Base-by-base conservation (phyloP, 64 coral and sea anemone species). In the Anthopleura sola region DNA sequence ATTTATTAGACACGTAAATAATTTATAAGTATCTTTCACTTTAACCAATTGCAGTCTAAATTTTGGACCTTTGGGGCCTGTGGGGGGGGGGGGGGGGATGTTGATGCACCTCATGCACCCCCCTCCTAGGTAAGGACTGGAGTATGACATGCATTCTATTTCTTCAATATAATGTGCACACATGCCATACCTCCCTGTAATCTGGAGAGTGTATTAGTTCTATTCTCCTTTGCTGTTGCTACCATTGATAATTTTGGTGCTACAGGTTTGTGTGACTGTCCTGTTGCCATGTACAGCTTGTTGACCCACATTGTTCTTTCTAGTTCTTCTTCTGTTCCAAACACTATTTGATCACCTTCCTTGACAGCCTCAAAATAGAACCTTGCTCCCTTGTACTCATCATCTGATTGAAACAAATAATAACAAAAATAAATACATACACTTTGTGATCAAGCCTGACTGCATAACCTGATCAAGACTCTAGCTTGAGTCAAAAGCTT, bases 281-380 rank as follows among this genome's bases (percentile, higher is more conserved):
- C 97, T 66, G 93, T 99, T 0, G 97, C 97, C 55, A 89, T 94
- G 71, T 91, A 99, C 14, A 99, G 87, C 84, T 99, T 99, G 66
- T 99, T 94, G 1, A 99, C 97, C 97, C 97, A 99, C 85, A 99
- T 95, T 36, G 94, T 93, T 56, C 97, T 87, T 17, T 99, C 97
- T 5, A 95, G 87, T 55, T 99, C 97, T 34, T 99, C 97, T 46
- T 99, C 97, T 69, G 90, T 90, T 5, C 92, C 90, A 92, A 99
- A 95, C 11, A 89, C 69, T 48, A 94, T 88, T 36, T 92, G 90
- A 74, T 99, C 93, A 29, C 97, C 97, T 86, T 99, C 97, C 54
- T 99, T 95, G 0, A 99, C 93, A n/a, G 92, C 93, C 88, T 94
- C 85, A 69, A 99, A 99, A 81, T 92, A 95, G 56, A 95, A 99